These are phyloP conservation scores for Tridacna crocea DNA, from an alignment of 2,888 invertebrate genomes.

Conservation along the genomic window DNA sequence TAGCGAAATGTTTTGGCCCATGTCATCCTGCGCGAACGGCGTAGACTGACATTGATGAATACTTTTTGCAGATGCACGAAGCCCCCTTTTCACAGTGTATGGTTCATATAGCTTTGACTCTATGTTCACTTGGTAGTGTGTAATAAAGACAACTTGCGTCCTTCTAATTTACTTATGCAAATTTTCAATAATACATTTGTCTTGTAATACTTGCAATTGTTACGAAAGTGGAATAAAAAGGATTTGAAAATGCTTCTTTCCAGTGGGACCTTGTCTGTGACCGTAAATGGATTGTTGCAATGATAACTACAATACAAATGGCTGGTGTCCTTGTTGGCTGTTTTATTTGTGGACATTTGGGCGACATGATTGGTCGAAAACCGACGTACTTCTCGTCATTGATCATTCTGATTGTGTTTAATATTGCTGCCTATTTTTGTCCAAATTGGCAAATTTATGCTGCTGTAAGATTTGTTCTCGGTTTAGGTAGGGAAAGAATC, in stretches of 20 bases:
- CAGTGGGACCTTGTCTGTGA: conserved; percentile 70
- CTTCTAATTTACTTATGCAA: no score
- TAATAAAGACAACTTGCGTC: no score
- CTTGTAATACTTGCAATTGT: no score
- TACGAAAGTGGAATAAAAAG: no score
- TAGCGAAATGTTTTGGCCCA: no score
- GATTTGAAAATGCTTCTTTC: conserved; percentile 6
- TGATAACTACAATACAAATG: conserved; percentile 71
- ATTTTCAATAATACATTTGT: no score
- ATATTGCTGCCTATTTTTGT: conserved; percentile 65
- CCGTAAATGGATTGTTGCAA: conserved; percentile 58
- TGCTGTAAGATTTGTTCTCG: conserved; percentile 63
- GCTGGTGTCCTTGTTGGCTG: conserved; percentile 66
- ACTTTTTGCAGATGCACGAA: no score
- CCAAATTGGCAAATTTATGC: conserved; percentile 72
- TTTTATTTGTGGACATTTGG: conserved; percentile 64
- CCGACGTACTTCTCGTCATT: conserved; percentile 60
- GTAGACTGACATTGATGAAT: no score
- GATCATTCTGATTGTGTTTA: conserved; percentile 51
- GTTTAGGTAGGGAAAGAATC: conserved; percentile 37
- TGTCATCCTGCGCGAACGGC: no score
- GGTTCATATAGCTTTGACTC: no score
- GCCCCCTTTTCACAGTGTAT: no score
- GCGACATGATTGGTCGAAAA: conserved; percentile 68
- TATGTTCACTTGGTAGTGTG: no score